phyloP scores from a whole-genome alignment of 2,797 vertebrate genomes.

The Anas georgica region DNA sequence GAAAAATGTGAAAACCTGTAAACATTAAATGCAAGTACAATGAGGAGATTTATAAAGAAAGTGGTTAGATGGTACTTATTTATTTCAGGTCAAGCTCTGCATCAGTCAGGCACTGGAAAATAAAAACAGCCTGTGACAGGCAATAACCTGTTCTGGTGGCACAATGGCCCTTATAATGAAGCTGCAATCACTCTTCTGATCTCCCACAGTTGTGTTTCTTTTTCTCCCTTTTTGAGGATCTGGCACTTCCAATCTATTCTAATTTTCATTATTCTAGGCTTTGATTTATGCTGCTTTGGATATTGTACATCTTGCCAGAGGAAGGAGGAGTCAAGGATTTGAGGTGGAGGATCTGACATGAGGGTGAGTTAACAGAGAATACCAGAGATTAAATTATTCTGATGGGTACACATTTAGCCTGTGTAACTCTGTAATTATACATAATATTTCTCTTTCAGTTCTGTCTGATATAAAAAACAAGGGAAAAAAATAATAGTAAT shows the following conservation, averaged over 20 bases:
- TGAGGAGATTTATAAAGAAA: neutral
- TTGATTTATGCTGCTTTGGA: conserved; percentile 48
- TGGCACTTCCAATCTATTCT: conserved; percentile 55
- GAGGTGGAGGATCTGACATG: neutral
- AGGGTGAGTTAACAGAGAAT: conserved; percentile 12
- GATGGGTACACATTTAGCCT: neutral
- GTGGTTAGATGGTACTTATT: conserved; percentile 11
- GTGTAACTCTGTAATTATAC: neutral
- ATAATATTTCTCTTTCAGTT: conserved; percentile 8
- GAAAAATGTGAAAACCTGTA: neutral
- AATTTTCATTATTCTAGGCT: conserved; percentile 41
- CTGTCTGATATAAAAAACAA: neutral
- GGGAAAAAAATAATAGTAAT: neutral
- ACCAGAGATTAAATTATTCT: neutral
- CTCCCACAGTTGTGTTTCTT: neutral
- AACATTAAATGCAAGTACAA: neutral
- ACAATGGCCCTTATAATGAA: conserved; percentile 41
- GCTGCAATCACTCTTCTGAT: conserved; percentile 62
- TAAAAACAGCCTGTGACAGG: conserved; percentile 59
- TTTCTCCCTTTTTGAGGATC: conserved; percentile 22
- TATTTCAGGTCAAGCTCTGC: conserved; percentile 39
- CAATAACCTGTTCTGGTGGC: conserved; percentile 52
- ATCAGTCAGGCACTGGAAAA: conserved; percentile 42
- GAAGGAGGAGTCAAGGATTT: neutral
- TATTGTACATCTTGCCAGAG: conserved; percentile 47